Percentiles rank a stretch among this genome's conserved stretches.
Conservation (phyloP, 2,113 vertebrate species). For the Vidua chalybeata region DNA sequence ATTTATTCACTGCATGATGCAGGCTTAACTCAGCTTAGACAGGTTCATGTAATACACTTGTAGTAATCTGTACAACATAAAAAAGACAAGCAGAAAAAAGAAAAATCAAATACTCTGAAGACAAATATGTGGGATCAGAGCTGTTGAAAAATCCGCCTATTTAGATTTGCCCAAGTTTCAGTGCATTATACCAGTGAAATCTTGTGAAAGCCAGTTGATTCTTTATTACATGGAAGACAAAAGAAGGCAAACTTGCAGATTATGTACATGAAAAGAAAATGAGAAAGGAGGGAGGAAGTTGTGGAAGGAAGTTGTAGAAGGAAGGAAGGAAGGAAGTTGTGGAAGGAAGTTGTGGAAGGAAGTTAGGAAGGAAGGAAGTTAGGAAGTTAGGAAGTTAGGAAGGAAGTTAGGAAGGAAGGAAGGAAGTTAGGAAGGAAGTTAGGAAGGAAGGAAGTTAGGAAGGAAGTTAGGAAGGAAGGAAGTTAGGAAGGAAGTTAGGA, state of each 20-base stretch:
- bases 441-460: too few species aligned
- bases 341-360: too few species aligned
- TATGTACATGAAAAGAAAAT: background rate
- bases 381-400: too few species aligned
- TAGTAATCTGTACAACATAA: background rate
- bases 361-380: too few species aligned
- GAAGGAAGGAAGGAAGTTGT: background rate
- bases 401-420: too few species aligned
- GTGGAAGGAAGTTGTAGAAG: too few species aligned
- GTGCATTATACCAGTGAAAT: background rate
- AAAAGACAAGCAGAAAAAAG: background rate
- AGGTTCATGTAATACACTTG: background rate
- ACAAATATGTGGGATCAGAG: background rate
- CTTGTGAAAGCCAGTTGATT: background rate
- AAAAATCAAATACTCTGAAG: background rate
- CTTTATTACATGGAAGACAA: background rate
- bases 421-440: too few species aligned
- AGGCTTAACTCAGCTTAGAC: background rate
- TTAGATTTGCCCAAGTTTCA: background rate
- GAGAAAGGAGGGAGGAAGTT: rapidly evolving
- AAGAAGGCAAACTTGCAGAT: background rate
- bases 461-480: too few species aligned
- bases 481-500: too few species aligned
- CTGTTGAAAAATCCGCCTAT: background rate
- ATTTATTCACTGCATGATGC: background rate